Conservation (phyloP, 2,797 vertebrate species). For the Euthynnus affinis region DNA sequence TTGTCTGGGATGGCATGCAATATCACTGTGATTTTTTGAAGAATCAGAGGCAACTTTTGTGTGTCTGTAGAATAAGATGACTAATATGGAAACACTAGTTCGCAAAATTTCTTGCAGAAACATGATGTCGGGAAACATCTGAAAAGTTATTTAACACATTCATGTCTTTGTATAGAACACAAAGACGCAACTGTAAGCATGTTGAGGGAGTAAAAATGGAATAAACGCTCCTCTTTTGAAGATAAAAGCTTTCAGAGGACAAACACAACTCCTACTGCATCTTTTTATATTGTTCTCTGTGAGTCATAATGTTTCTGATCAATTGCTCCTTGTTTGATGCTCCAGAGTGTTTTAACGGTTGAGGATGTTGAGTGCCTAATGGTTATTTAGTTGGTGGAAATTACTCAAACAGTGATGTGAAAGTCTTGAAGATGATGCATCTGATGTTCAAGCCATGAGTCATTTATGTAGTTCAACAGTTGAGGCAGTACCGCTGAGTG, state of each 20-base stretch:
- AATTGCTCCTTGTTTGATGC: conserved; percentile 42
- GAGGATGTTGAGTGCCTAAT: conserved; percentile 72
- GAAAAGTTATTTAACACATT: conserved; percentile 12
- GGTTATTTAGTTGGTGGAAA: conserved; percentile 75
- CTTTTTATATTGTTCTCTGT: conserved; percentile 10
- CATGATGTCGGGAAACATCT: conserved; percentile 20
- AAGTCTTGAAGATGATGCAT: conserved; percentile 64
- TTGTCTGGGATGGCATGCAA: background rate
- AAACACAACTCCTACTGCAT: background rate
- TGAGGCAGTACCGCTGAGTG: conserved; percentile 65
- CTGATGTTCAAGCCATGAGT: conserved; percentile 68
- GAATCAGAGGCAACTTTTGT: conserved; percentile 6
- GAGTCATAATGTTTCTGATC: conserved; percentile 53
- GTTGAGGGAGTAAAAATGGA: background rate
- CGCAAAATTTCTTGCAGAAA: conserved; percentile 20
- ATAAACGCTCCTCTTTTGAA: background rate
- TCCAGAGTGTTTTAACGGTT: conserved; percentile 30
- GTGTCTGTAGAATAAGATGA: background rate
- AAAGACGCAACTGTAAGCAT: background rate
- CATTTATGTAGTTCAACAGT: conserved; percentile 71
- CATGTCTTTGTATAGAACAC: background rate
- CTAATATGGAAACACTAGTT: background rate
- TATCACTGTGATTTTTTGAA: conserved; percentile 28
- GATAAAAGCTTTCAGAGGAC: conserved; percentile 9
- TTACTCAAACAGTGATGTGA: conserved; percentile 60